Base-by-base conservation (phyloP, 64 coral and sea anemone genomes). In the Platygyra sinensis region DNA sequence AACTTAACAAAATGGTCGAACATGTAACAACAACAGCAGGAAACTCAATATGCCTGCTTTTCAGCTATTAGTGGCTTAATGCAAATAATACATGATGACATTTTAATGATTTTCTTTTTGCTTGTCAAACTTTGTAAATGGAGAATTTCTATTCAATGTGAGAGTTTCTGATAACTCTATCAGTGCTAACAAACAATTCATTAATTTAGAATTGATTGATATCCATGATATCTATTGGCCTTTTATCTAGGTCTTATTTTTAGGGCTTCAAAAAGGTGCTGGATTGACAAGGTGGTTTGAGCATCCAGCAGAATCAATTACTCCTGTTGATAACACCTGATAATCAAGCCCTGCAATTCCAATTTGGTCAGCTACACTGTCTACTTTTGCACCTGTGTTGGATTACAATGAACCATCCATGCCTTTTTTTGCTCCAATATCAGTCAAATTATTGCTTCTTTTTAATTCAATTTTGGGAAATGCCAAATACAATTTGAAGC, bases 221-320 rank as follows among this genome's bases (percentile, higher is more conserved):
- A 24, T 14, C 13, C 22, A 42, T 83, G 19, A 31, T 39, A 24
- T 14, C 13, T n/a, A 42, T 83, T 65, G 31, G 65, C 8, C 36
- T 83, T n/a, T 25, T 49, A 38, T 6, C 22, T 7, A 62, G 9
- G 3, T 11, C 3, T n/a, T 55, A 54, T 25, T 28, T 46, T 24
- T 54, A 13, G 46, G 38, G n/a, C 3, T 78, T 57, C 46, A 55
- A 55, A 54, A 52, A 78, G 29, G 42, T 52, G 15, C 1, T 25
- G 75, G 19, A 79, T 79, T 28, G 74, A 79, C 22, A 79, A 57
- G 25, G 13, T 79, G 76, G 55, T 13, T 54, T 79, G 11, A 69
- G 52, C 39, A 46, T 49, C 74, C 74, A 49, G 33, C 81, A 85
- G 63, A 71, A 20, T 72, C 36, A 71, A 85, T 85, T 69, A 85